These are phyloP conservation scores for Meriones unguiculatus DNA, from an alignment of 2,113 vertebrate genomes.

Conservation along the genomic window DNA sequence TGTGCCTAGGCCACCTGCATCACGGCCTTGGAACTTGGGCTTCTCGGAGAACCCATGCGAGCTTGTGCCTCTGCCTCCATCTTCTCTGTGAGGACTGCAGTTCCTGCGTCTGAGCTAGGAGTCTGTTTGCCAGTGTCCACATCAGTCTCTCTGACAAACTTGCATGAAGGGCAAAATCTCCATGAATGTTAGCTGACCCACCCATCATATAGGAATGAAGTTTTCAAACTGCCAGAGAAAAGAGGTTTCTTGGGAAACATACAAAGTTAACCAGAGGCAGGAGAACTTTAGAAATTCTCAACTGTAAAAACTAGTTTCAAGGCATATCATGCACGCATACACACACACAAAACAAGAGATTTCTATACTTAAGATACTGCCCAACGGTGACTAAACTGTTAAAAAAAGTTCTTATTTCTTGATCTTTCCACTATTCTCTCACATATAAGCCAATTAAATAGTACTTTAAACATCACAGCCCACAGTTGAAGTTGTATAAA, in stretches of 20 bases:
- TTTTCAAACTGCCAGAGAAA: background rate
- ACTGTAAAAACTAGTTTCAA: background rate
- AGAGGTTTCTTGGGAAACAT: background rate
- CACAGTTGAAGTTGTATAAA: background rate
- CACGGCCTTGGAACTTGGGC: background rate
- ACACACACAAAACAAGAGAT: background rate
- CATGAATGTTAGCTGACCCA: background rate
- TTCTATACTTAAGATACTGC: background rate
- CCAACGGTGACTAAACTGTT: background rate
- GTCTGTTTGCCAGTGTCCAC: background rate
- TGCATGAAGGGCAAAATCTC: background rate
- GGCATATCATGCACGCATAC: background rate
- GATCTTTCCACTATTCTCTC: background rate
- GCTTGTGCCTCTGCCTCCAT: background rate
- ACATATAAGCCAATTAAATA: background rate
- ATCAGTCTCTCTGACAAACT: background rate
- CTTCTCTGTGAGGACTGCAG: background rate
- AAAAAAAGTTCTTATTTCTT: background rate
- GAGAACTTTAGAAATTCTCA: constrained; percentile 10
- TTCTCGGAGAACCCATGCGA: background rate
- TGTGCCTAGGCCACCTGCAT: background rate
- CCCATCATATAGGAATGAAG: background rate
- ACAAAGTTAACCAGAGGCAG: background rate
- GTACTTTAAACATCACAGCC: background rate
- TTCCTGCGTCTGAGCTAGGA: background rate